Evolutionary conservation across 2,888 invertebrate species (phyloP).

Genomic region (Argyresthia goedartella): DNA sequence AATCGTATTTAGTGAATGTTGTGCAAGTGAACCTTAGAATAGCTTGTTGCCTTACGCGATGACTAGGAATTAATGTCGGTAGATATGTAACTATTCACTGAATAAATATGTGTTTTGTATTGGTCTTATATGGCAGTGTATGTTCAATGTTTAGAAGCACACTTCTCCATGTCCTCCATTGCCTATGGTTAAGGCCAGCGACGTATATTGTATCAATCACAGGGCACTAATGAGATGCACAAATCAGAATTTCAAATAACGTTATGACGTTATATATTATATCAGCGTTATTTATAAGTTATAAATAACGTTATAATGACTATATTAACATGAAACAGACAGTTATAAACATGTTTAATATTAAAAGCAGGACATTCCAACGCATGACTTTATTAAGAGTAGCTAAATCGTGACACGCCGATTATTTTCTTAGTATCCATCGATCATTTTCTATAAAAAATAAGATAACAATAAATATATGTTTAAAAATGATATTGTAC

Average conservation of each 20-base stretch:
- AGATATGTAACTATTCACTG: no score
- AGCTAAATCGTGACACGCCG: slow-evolving; percentile 4
- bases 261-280: background rate
- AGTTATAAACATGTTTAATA: background rate
- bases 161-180: no score
- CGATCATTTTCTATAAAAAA: background rate
- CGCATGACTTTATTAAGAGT: background rate
- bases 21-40: background rate
- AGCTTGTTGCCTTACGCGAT: background rate
- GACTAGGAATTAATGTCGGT: background rate
- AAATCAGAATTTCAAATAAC: no score
- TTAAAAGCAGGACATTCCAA: slow-evolving; percentile 5
- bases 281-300: background rate
- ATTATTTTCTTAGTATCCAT: background rate
- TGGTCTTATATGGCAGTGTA: no score
- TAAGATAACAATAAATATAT: slow-evolving; percentile 14
- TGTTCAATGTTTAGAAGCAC: no score
- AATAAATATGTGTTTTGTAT: no score
- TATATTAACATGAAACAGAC: background rate
- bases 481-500: slow-evolving; percentile 44
- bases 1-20: no score
- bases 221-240: no score
- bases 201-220: no score
- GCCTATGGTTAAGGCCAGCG: no score
- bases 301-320: background rate